Base-by-base conservation (phyloP, 2,113 vertebrate genomes). In the Chloroceryle aenea region DNA sequence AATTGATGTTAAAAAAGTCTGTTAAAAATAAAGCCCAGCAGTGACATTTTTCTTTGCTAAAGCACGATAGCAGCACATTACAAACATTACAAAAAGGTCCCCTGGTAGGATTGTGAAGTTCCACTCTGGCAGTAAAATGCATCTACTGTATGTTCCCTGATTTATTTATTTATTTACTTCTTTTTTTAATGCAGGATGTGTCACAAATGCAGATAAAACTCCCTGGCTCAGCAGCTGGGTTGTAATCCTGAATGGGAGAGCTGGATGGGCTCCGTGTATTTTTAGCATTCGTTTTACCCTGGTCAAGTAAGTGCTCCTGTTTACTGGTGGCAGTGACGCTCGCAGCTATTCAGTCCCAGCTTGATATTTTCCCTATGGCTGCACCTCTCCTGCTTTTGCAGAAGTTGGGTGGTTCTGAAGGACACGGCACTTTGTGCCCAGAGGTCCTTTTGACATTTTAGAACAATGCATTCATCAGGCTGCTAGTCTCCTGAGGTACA, bases 1-100 rank as follows among this genome's bases (percentile, higher is more conserved):
- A 98, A 98, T 97, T 98, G 98, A 98, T 98, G 97, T 97, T 97
- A 90, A 95, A 98, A 97, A 98, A 97, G 95, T 95, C 90, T 79
- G 95, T 84, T 97, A 97, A 98, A 98, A 98, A 97, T 97, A 97
- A 98, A 98, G 90, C 98, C 96, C 98, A 98, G 97, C 97, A 98
- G 98, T 97, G 94, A 97, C 97, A 98, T 98, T 98, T 98, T 98
- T 98, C 98, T 98, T 97, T 94, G 96, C 97, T 97, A 98, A 97
- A 97, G 97, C 98, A 98, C 55, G 93, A 97, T 91, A 97, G 98
- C 95, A 97, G 97, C 97, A 92, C 96, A 97, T 98, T 97, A 97
- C 96, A 97, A 97, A 98, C 98, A 97, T 97, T 97, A 97, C 96
- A 97, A 94, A 96, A 98, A 96, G 94, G 96, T 98, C 98, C 97